Percentiles rank a stretch among this genome's conserved stretches.
Conservation (phyloP, 2,888 invertebrate species). For the Galerucella calmariensis region DNA sequence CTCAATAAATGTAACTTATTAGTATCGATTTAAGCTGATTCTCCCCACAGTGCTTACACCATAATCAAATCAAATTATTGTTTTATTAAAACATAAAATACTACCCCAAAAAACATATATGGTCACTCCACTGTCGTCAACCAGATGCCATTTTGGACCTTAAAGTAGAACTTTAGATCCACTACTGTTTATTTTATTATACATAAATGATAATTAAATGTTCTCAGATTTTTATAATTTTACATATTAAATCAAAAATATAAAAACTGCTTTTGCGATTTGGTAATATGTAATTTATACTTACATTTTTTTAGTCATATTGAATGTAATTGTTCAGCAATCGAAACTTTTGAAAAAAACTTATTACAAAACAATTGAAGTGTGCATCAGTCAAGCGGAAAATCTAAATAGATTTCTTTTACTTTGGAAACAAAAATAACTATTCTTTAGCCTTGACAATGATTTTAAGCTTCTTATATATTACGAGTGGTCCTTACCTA, state of each 20-base stretch:
- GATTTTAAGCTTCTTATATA: constrained; percentile 7
- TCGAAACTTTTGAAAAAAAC: neutral
- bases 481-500: neutral
- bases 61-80: no score
- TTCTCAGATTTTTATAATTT: no score
- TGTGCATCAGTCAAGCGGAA: constrained; percentile 12
- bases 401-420: constrained; percentile 11
- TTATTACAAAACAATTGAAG: constrained; percentile 7
- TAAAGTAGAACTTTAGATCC: no score
- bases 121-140: no score
- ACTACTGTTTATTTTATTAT: no score
- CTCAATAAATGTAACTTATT: no score
- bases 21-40: no score
- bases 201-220: no score
- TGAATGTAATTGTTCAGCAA: neutral
- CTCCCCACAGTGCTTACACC: no score
- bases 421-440: neutral
- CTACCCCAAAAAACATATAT: no score
- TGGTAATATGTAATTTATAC: neutral
- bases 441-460: constrained; percentile 15
- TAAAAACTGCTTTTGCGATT: neutral
- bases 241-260: neutral
- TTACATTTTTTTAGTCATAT: constrained; percentile 18
- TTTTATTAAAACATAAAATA: no score
- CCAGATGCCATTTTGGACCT: no score